Base-by-base conservation (phyloP, 2,797 vertebrate species). In the Choloepus didactylus region DNA sequence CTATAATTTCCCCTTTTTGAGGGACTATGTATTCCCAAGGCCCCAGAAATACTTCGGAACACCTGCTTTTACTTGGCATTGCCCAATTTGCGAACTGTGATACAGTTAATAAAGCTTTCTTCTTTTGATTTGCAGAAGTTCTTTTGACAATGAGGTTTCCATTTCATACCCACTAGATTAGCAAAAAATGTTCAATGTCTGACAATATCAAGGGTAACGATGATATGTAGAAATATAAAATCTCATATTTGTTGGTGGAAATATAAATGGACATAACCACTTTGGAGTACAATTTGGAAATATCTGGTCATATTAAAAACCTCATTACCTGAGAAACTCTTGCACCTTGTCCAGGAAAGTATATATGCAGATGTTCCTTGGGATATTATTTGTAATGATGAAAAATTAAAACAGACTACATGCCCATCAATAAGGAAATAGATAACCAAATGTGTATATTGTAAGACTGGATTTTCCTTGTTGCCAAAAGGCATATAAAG, bases 181-280 rank as follows among this genome's bases (percentile, higher is more conserved):
- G 25, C 41, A 51, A 54, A 94, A 85, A 82, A 41, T 35, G 49
- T 67, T 87, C 87, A 67, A 67, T 41, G 41, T 23, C 31, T 35
- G 72, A 77, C 19, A 75, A 59, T 60, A 67, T 69, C n/a, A 41
- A 76, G 41, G 41, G 4, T 86, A 60, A 70, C 31, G 70, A 87
- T 73, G 9, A 64, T 73, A 8, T 91, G 69, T 11, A 92, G n/a
- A 82, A 87, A 76, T 87, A 51, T 29, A 87, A 38, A 87, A 75
- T 60, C 41, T 51, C 27, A 51, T 54, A 69, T 76, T 67, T 91
- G 49, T 91, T 73, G 27, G 23, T 73, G 27, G 23, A 60, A 95
- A n/a, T n/a, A 67, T 60, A 87, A 87, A 87, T 38, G 41, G 7
- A 7, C 31, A 60, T 49, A 79, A 66, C n/a, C 19, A 64, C 2